Evolutionary conservation across 2,113 vertebrate genomes (phyloP).

Genomic region (Damaliscus lunatus): DNA sequence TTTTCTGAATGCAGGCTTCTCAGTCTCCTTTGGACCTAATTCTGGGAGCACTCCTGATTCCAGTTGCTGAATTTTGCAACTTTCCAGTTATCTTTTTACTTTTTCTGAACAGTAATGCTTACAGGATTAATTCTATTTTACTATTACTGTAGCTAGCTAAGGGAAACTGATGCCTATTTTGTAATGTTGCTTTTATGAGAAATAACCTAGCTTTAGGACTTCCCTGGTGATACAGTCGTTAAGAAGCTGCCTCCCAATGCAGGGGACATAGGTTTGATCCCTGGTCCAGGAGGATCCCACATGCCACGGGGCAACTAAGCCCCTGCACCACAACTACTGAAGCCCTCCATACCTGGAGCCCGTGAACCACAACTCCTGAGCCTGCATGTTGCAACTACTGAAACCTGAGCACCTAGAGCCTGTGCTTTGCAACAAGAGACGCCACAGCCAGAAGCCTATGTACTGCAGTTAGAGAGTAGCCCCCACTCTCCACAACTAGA

Average conservation of each 20-base stretch:
- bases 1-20: neutral
- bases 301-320: neutral
- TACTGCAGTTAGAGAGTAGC: neutral
- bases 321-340: neutral
- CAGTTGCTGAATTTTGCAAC: neutral
- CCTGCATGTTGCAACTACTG: neutral
- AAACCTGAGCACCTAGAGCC: neutral
- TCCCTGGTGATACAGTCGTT: neutral
- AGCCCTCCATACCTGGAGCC: neutral
- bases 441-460: neutral
- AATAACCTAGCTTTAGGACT: neutral
- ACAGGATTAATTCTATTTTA: neutral
- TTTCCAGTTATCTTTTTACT: neutral
- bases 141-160: neutral
- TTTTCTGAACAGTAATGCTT: constrained; percentile 1
- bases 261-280: neutral
- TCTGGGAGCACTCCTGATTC: neutral
- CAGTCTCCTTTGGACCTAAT: neutral
- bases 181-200: neutral
- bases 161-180: neutral
- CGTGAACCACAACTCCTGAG: neutral
- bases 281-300: neutral
- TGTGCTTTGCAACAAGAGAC: neutral
- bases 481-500: neutral
- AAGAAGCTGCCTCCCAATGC: neutral